Evolutionary conservation across 1,140 invertebrate genomes (phyloP), one percentile per base, ranked within the genome.

Genomic region (Solen grandis): DNA sequence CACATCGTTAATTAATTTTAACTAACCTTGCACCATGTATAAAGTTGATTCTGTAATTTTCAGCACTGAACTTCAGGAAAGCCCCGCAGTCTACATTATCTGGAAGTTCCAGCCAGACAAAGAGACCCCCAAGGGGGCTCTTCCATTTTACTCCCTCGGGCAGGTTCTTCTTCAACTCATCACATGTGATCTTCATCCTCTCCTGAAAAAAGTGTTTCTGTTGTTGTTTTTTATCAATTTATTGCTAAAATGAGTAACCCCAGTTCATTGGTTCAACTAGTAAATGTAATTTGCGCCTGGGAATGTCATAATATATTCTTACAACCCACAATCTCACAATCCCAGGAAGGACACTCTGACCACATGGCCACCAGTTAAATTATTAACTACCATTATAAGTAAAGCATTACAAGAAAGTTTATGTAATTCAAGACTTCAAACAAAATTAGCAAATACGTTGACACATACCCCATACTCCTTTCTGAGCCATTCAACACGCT

Each of bases 61-160:
- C 60, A 59, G 90, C 85, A 41, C 92, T 92, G 89, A 93, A 92
- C 25, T 81, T 82, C 63, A 93, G 79, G 31, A 93, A 91, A 41
- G 90, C 62, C 4, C 29, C 63, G 5, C 86, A 88, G 85, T 93
- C 88, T 57, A 78, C 77, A 88, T 91, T 86, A 84, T 65, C 85
- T 63, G 0, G 94, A 93, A 63, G 94, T 82, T 77, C 89, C 85
- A 95, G 88, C 94, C 94, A 95, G 57, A 95, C 87, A 81, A 95
- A 95, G 80, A 94, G 95, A 31, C 94, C 94, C 2, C 94, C 94
- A 72, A 84, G 93, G 41, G 94, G 84, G 83, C 68, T 69, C 29
- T 54, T 33, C 27, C 16, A 75, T 25, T 82, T 82, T 1, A 76
- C 73, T 25, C 54, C 68, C 4, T 29, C n/a, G 1, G 81, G 73